Evolutionary conservation across 2,797 vertebrate species (phyloP).

Genomic region (Coccyzus lansbergi): DNA sequence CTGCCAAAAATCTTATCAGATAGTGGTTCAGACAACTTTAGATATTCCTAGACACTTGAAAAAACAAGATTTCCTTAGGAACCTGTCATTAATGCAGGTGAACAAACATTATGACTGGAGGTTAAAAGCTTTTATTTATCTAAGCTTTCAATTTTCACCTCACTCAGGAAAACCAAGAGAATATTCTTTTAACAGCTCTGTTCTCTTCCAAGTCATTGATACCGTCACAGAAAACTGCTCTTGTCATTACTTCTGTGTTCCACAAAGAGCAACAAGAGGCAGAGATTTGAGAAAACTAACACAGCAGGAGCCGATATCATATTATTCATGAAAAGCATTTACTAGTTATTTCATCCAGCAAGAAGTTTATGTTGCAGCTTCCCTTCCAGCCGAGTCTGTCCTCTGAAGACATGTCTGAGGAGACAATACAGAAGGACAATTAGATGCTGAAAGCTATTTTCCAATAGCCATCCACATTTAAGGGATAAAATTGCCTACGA

Average conservation of each 20-base stretch:
- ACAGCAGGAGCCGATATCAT: neutral
- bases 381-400: conserved; percentile 23
- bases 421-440: neutral
- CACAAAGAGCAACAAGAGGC: neutral
- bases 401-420: neutral
- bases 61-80: neutral
- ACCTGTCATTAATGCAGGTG: neutral
- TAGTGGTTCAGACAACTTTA: neutral
- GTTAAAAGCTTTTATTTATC: conserved; percentile 7
- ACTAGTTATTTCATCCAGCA: conserved; percentile 43
- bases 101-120: neutral
- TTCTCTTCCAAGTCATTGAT: neutral
- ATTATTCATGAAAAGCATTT: conserved; percentile 2
- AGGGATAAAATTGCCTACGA: neutral
- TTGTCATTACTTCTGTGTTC: neutral
- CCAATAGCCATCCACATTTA: neutral
- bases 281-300: conserved; percentile 33
- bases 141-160: neutral
- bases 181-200: neutral
- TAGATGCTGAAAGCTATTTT: neutral
- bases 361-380: conserved; percentile 29
- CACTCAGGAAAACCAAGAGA: neutral
- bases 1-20: neutral
- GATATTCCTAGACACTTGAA: neutral
- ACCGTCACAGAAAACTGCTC: neutral